Base-by-base conservation (phyloP, 2,888 invertebrate genomes). In the Macrophya alboannulata region DNA sequence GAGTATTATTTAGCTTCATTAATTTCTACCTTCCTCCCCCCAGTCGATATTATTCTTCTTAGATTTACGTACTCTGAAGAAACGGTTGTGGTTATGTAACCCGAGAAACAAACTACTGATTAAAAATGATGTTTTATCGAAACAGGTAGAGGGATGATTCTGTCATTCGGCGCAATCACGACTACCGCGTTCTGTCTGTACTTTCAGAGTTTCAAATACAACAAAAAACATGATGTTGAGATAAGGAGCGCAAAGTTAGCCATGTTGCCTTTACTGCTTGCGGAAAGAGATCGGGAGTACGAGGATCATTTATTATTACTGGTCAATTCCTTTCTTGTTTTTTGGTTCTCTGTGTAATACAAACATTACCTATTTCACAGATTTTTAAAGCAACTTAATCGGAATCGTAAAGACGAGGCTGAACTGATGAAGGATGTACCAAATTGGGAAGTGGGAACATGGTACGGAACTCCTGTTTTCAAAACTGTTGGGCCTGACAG, bases 391-490 rank as follows among this genome's bases (percentile, higher is more conserved):
- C 97, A 98, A 90, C 90, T 97, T 59, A 95, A 97, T 84, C 95
- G 95, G 86, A 97, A 98, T 93, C 95, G 98, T 21, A 98, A 98
- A 21, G 97, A 97, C 88, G 99, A 99, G 94, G 95, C 95, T 1
- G 96, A 97, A 85, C 94, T 99, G 51, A 99, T 99, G 99, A 96
- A 96, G 88, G 96, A 98, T 93, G 97, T 98, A 17, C 97, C 97
- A 86, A 97, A 97, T 88, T 99, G 99, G 99, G 96, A 97, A 95
- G 96, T 97, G 8, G 99, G 99, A 76, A 99, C 97, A 1, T 97
- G 96, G 94, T 98, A 96, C 89, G 98, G 98, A 6, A 97, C 98
- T 92, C 97, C 96, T 40, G 94, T 99, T 15, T 99, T 95, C 94
- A 96, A 97, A 90, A 96, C 96, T 0, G 88, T 96, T 59, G 95